Conservation (phyloP, 2,113 vertebrate genomes). For the Anarhynchus alexandrinus region DNA sequence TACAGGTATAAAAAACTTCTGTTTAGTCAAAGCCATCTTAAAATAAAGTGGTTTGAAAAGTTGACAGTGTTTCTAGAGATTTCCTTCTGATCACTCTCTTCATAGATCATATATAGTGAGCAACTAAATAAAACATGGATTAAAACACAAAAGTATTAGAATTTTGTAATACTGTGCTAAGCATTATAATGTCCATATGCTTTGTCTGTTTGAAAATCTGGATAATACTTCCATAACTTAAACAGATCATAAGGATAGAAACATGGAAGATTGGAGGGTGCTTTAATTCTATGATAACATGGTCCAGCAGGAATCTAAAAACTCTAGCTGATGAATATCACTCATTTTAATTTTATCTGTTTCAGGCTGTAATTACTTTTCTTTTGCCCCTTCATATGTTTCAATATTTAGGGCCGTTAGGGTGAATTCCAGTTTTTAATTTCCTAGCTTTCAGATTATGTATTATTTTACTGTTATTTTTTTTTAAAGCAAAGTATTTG, state of each 20-base stretch:
- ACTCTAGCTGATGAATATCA: background rate
- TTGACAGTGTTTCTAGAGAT: background rate
- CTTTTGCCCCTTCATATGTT: background rate
- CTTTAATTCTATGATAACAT: background rate
- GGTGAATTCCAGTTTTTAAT: background rate
- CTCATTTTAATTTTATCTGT: background rate
- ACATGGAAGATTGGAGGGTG: background rate
- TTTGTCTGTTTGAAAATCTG: background rate
- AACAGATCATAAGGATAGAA: background rate
- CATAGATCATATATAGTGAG: background rate
- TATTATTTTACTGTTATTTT: background rate
- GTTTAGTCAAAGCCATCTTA: background rate
- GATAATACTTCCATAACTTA: background rate
- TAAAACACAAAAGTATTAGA: background rate
- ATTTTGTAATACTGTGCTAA: background rate
- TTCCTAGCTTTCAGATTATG: background rate
- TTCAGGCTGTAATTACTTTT: background rate
- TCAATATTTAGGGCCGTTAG: background rate
- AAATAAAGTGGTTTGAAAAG: background rate
- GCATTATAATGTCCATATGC: background rate
- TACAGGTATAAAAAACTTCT: background rate
- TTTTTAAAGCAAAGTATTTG: background rate
- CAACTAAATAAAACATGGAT: background rate
- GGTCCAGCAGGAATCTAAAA: background rate
- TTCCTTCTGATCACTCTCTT: background rate